These are phyloP conservation scores for Tenthredo distinguenda DNA, from an alignment of 2,888 invertebrate species.

Conservation along the genomic window DNA sequence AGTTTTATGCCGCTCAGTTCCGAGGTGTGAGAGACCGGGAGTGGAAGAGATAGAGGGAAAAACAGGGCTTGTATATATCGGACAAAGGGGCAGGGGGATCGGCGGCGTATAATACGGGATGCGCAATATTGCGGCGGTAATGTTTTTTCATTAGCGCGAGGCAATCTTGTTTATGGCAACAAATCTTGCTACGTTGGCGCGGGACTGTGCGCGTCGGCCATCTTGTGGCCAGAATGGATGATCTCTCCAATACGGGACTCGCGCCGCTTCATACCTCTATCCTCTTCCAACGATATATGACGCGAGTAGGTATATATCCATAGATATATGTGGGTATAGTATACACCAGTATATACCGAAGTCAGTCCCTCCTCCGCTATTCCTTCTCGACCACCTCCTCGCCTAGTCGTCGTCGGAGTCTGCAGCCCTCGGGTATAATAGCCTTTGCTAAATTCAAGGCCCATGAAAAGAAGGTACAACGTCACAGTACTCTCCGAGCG, in stretches of 20 bases:
- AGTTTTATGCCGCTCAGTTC: not conserved
- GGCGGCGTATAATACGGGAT: slow-evolving; percentile 63
- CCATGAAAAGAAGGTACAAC: not conserved
- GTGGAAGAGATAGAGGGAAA: not conserved
- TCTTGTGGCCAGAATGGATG: slow-evolving; percentile 68
- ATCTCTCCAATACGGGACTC: slow-evolving; percentile 60
- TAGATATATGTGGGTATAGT: slow-evolving; percentile 8
- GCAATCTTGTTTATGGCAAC: slow-evolving; percentile 76
- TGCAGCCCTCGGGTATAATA: slow-evolving; percentile 27
- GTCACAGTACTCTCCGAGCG: not conserved
- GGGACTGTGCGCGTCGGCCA: slow-evolving; percentile 61
- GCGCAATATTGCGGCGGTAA: slow-evolving; percentile 73
- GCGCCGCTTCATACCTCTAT: slow-evolving; percentile 45
- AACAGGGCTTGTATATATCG: slow-evolving; percentile 5
- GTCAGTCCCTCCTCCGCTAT: slow-evolving; percentile 58
- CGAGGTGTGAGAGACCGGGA: not conserved
- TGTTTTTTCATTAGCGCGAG: slow-evolving; percentile 75
- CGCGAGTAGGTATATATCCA: slow-evolving; percentile 33
- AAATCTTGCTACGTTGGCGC: slow-evolving; percentile 71
- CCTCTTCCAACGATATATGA: slow-evolving; percentile 50
- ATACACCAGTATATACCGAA: slow-evolving; percentile 12
- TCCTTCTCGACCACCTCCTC: slow-evolving; percentile 51
- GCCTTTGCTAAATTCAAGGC: slow-evolving; percentile 1
- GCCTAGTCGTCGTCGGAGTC: slow-evolving; percentile 32
- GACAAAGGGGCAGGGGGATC: slow-evolving; percentile 53